These are phyloP conservation scores for Zoanthus sansibaricus DNA, from an alignment of 92 coral and sea anemone genomes.

Conservation along the genomic window DNA sequence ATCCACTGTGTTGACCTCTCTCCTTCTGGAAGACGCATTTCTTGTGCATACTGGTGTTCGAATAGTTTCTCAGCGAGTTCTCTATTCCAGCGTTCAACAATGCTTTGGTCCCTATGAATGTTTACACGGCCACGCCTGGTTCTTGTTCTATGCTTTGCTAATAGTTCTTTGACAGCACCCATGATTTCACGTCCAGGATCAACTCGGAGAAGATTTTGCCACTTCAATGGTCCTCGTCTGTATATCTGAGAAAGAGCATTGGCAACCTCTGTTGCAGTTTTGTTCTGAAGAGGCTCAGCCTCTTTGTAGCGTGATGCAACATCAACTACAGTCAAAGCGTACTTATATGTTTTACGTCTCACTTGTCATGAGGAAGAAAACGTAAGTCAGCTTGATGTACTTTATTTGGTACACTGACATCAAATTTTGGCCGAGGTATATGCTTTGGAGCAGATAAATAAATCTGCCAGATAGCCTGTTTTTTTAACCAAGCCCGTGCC, in stretches of 20 bases:
- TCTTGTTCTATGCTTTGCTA: not conserved
- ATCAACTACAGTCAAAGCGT: constrained; percentile 30
- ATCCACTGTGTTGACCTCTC: no score
- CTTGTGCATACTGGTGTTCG: constrained; percentile 27
- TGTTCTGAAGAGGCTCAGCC: not conserved
- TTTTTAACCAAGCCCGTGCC: not conserved
- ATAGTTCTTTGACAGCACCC: no score
- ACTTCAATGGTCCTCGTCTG: no score
- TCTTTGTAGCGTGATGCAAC: constrained; percentile 15
- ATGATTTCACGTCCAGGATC: no score
- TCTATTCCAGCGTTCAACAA: constrained; percentile 30
- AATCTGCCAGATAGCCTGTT: not conserved
- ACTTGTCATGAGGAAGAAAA: no score
- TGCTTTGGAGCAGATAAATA: not conserved
- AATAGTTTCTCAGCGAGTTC: constrained; percentile 2
- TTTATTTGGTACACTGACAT: no score
- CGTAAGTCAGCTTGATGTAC: constrained; percentile 35
- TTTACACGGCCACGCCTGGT: not conserved
- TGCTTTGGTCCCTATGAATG: not conserved
- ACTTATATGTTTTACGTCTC: not conserved
- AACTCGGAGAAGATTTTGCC: no score
- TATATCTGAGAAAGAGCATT: not conserved
- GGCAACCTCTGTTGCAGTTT: not conserved
- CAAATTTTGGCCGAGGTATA: no score
- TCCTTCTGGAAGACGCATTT: not conserved